These are phyloP conservation scores for Coluber constrictor DNA, from an alignment of 2,797 vertebrate species.

Conservation along the genomic window DNA sequence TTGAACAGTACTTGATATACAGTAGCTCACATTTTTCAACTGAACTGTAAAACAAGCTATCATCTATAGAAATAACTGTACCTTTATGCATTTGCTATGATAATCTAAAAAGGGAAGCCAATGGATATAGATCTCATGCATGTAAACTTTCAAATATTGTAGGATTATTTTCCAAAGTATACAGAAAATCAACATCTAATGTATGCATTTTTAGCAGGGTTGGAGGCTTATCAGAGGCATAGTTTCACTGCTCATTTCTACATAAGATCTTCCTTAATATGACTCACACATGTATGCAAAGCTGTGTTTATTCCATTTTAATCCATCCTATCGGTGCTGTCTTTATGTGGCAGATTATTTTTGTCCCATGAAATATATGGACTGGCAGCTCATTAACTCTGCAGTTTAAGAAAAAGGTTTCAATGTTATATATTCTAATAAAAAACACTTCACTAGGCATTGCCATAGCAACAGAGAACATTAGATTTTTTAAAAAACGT, in stretches of 20 bases:
- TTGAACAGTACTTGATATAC: neutral
- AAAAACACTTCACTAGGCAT: slow-evolving; percentile 6
- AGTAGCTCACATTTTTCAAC: neutral
- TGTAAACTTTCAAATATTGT: neutral
- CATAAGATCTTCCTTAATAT: neutral
- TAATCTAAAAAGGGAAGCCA: neutral
- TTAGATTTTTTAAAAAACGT: neutral
- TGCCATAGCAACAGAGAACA: slow-evolving; percentile 15
- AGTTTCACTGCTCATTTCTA: neutral
- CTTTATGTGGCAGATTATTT: neutral
- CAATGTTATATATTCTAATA: slow-evolving; percentile 2
- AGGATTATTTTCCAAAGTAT: neutral
- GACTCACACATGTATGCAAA: neutral
- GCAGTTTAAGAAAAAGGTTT: neutral
- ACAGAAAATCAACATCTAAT: neutral
- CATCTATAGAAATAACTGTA: neutral
- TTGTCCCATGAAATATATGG: neutral
- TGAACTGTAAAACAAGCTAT: neutral
- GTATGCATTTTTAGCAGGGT: neutral
- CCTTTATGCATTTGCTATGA: neutral
- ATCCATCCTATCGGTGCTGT: neutral
- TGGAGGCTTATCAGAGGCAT: neutral
- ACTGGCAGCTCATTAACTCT: neutral
- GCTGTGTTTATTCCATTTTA: neutral
- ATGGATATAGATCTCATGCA: neutral